These are phyloP conservation scores for Lacanobia wlatinum DNA, from an alignment of 2,888 invertebrate species.

Conservation along the genomic window DNA sequence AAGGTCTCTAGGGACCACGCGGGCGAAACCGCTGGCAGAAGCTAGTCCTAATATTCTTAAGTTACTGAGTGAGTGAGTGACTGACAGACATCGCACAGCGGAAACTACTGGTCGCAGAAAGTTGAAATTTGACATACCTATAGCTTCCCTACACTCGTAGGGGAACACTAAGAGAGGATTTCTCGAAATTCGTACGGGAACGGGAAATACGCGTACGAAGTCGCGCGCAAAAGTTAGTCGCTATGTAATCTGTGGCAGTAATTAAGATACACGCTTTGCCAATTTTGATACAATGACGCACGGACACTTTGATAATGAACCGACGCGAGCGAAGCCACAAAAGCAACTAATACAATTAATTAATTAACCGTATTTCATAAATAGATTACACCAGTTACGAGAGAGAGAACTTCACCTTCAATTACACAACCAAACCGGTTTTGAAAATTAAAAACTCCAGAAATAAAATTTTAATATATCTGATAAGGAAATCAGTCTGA, in stretches of 20 bases:
- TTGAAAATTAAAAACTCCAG: background rate
- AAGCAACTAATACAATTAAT: conserved; percentile 20
- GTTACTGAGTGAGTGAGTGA: no score
- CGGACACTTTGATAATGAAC: background rate
- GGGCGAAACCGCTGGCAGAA: no score
- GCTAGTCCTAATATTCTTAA: no score
- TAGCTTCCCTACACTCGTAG: no score
- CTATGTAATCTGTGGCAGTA: background rate
- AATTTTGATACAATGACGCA: background rate
- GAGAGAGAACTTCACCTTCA: background rate
- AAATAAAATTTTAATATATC: conserved; percentile 23
- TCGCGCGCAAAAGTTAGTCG: no score
- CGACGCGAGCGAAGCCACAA: background rate
- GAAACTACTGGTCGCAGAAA: no score
- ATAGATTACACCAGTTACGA: conserved; percentile 6
- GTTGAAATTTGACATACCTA: no score
- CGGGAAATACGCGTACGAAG: no score
- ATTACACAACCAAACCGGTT: conserved; percentile 1
- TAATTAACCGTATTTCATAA: conserved; percentile 2
- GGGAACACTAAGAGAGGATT: no score
- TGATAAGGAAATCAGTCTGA: conserved; percentile 41
- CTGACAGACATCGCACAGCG: no score
- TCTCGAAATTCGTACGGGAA: no score
- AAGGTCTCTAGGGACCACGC: no score
- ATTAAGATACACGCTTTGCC: background rate